Percentiles rank a stretch among this genome's conserved stretches.
Evolutionary conservation across 2,888 invertebrate species (phyloP).

Genomic region (Molanna angustata): DNA sequence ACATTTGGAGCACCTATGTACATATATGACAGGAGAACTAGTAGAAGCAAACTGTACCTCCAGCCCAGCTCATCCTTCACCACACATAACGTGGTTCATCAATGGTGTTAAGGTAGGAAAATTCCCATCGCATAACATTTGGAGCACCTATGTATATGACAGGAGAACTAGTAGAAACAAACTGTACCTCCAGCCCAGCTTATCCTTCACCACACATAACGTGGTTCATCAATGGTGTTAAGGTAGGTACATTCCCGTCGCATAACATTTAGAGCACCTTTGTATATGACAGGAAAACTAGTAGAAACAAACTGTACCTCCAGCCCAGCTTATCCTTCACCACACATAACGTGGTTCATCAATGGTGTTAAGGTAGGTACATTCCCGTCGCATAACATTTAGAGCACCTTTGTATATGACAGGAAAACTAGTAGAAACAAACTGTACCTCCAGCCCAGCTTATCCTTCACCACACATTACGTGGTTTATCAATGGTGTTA

Average conservation of each 20-base stretch:
- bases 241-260: constrained; percentile 56
- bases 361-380: constrained; percentile 65
- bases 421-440: constrained; percentile 67
- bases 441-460: constrained; percentile 70
- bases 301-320: constrained; percentile 74
- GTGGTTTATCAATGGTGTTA: constrained; percentile 73
- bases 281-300: constrained; percentile 62
- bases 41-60: constrained; percentile 74
- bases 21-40: constrained; percentile 63
- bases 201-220: constrained; percentile 72
- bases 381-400: constrained; percentile 66
- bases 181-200: constrained; percentile 70
- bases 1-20: constrained; percentile 67
- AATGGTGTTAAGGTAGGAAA: constrained; percentile 65
- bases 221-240: constrained; percentile 73
- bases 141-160: constrained; percentile 63
- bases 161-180: constrained; percentile 67
- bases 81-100: constrained; percentile 75
- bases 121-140: constrained; percentile 66
- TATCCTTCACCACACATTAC: constrained; percentile 72
- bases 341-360: constrained; percentile 75
- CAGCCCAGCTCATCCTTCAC: constrained; percentile 67
- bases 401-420: constrained; percentile 63
- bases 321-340: constrained; percentile 67
- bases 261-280: constrained; percentile 69